A percentile compares a stretch with the other conserved stretches of the same genome.
phyloP scores from a whole-genome alignment of 2,113 vertebrate genomes.

The Lates calcarifer region DNA sequence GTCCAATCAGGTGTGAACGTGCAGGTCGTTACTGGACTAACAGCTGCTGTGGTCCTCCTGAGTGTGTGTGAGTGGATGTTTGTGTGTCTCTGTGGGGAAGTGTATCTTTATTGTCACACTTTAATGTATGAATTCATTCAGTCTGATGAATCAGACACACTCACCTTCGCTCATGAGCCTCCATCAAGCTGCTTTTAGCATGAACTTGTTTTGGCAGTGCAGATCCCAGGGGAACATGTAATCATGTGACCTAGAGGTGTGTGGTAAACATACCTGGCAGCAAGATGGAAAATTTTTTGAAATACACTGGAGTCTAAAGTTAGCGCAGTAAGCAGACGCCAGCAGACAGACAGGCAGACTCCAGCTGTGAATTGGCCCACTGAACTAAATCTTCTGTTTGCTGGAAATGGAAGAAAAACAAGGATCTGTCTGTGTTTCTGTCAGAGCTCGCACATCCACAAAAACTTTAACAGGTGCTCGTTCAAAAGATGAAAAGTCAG shows the following conservation, averaged over 20 bases:
- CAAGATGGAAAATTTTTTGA: background rate
- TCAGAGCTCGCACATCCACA: too few relatives aligned
- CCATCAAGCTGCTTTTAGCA: background rate
- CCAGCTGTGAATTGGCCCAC: slow-evolving; percentile 18
- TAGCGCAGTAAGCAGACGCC: background rate
- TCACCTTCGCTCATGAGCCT: background rate
- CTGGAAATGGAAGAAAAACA: background rate
- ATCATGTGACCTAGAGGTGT: background rate
- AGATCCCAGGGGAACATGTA: background rate
- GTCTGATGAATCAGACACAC: background rate
- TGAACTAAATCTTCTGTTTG: slow-evolving; percentile 14
- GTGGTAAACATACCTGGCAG: background rate
- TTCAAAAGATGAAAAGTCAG: too few relatives aligned
- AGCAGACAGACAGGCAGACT: background rate
- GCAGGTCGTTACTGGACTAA: background rate
- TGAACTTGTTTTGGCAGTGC: background rate
- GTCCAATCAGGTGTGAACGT: background rate
- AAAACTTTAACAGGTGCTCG: too few relatives aligned
- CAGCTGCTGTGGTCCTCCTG: background rate
- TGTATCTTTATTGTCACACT: too few relatives aligned
- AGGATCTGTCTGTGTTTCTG: too few relatives aligned
- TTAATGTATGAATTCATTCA: background rate
- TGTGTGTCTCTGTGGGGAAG: too few relatives aligned
- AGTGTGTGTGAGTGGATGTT: background rate
- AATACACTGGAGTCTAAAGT: slow-evolving; percentile 5